Evolutionary conservation across 2,797 vertebrate genomes (phyloP), one percentile per base, ranked within the genome.

Genomic region (Tokudaia muenninki): DNA sequence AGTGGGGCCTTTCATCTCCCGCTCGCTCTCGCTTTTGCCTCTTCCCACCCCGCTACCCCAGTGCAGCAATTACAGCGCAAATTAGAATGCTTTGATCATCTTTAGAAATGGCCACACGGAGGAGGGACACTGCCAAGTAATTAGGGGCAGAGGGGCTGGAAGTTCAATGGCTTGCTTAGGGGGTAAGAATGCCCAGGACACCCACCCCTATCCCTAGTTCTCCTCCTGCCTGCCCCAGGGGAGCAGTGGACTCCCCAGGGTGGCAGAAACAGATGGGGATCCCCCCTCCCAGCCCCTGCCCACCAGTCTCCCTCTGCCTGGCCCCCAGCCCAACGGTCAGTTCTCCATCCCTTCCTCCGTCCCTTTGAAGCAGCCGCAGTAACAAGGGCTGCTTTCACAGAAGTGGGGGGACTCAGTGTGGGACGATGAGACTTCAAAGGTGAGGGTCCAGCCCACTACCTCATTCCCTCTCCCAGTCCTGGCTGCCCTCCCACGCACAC

Each of bases 31-130:
- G 75, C 72, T 78, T 75, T 57, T 63, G 37, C 84, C 88, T 75
- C 96, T 90, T 89, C 97, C 95, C 87, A 83, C 77, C 89, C 95
- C 50, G 0, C 75, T 52, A 67, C 74, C 80, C 96, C 70, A 92
- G 96, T 41, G 84, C 65, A 0, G 97, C 97, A 97, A 98, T 98
- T 97, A 97, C 16, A 44, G 96, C 74, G 55, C 94, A 97, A 97
- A 98, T 97, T 97, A 97, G 95, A 92, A 74, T 52, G 8, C 96
- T 98, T 97, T 98, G 97, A 98, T 98, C 97, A 94, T 96, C 94
- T 90, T 94, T 97, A 96, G 95, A 96, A 81, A 82, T 0, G 0
- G 72, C 94, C 21, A 82, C 29, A 1, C 70, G 37, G 98, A 92
- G 50, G 72, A 92, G 78, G 77, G 88, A 91, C 0, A 1, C 86